Conservation (phyloP, 1,140 invertebrate genomes). For the Drosophila ficusphila region DNA sequence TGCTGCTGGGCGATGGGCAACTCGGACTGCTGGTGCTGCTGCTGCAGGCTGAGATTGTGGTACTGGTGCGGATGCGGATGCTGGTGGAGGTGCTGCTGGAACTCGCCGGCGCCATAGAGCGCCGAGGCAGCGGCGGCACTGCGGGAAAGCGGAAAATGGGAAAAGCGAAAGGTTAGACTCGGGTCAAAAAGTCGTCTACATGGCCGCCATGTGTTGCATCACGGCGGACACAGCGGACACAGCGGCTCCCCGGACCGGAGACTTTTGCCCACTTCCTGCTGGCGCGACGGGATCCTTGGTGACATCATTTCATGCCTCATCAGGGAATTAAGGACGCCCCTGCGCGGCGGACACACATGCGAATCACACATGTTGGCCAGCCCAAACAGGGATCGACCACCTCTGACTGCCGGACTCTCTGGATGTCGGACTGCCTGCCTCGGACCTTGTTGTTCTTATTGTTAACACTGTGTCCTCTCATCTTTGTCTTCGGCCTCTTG, state of each 20-base stretch:
- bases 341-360: constrained; percentile 60
- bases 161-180: constrained; percentile 22
- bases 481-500: constrained; percentile 70
- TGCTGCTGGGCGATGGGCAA: constrained; percentile 38
- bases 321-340: constrained; percentile 69
- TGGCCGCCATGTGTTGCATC: constrained; percentile 76
- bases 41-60: constrained; percentile 29
- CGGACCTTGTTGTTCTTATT: constrained; percentile 74
- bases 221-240: constrained; percentile 40
- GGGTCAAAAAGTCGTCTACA: constrained; percentile 1
- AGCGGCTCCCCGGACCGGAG: constrained; percentile 15
- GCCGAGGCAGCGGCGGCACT: constrained; percentile 60
- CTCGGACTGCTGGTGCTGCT: constrained; percentile 40
- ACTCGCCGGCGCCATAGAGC: constrained; percentile 69
- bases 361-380: constrained; percentile 78
- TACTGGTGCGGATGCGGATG: constrained; percentile 49
- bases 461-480: constrained; percentile 62
- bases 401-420: constrained; percentile 3
- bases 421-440: constrained; percentile 18
- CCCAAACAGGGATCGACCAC: constrained; percentile 16
- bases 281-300: constrained; percentile 60
- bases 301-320: constrained; percentile 84
- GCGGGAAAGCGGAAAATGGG: constrained; percentile 2
- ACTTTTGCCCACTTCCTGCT: constrained; percentile 65
- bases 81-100: constrained; percentile 54